Evolutionary conservation across 2,888 invertebrate species (phyloP), one percentile per base, ranked within the genome.

Genomic region (Agrotis clavis): DNA sequence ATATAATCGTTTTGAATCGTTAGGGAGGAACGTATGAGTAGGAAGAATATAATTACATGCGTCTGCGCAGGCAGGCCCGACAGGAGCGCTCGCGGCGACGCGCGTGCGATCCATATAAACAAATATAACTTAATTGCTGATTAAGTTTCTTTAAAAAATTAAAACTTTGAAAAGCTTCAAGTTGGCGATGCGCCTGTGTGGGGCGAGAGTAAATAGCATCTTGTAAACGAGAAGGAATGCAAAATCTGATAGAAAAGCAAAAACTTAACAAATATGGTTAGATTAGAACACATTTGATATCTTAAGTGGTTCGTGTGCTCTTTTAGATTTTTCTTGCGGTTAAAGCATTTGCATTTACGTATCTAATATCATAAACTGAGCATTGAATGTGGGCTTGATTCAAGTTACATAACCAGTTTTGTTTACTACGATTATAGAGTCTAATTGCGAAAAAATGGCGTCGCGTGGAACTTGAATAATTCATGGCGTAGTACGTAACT

Each of bases 41-140:
- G 79, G 77, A 87, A 82, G 68, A 84, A 83, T 85, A 85, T 86
- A 87, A 85, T 86, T 87, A 87, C 72, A 80, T 9, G 65, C 30
- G 74, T 56, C 53, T 18, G 35, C 54, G 41, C 59, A 48, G 60
- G 14, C 51, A 11, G 56, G 14, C 48, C 14, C 73, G 67, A 85
- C 75, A 67, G 77, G 67, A 85, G 74, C 70, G 89, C 92, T 85
- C 54, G 81, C 67, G 90, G 91, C 90, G 77, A 78, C 86, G 88
- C 90, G 89, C 89, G 90, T 89, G 88, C 86, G 77, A 70, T 64
- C 71, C 71, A 25, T 68, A 67, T 68, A 77, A 70, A 73, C 82
- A 87, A 88, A 81, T 78, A 81, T 77, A 79, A 82, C 78, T 84
- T 85, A 86, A 87, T 88, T 86, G 80, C 80, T 79, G 83, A 87